Percentiles rank a stretch among this genome's conserved stretches.
Evolutionary conservation across 2,113 vertebrate genomes (phyloP).

Genomic region (Felis catus): F.catus_Fca126_mat1.0 CM031423.1:49305001-49305500

Average conservation of each 20-base stretch:
- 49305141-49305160: background rate
- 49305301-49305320: background rate
- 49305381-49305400: background rate
- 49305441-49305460: background rate
- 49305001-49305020: background rate
- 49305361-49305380: background rate
- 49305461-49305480: background rate
- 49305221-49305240: background rate
- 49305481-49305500: background rate
- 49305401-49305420: background rate
- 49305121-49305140: background rate
- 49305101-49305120: background rate
- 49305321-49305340: background rate
- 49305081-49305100: slow-evolving; percentile 31
- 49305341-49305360: background rate
- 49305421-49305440: background rate
- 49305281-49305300: background rate
- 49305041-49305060: slow-evolving; percentile 10
- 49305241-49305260: background rate
- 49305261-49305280: background rate
- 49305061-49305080: background rate
- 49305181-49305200: background rate
- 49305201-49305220: background rate
- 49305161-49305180: background rate
- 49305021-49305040: background rate